These are phyloP conservation scores for Araneus ventricosus DNA, from an alignment of 1,140 invertebrate species.

Conservation along the genomic window DNA sequence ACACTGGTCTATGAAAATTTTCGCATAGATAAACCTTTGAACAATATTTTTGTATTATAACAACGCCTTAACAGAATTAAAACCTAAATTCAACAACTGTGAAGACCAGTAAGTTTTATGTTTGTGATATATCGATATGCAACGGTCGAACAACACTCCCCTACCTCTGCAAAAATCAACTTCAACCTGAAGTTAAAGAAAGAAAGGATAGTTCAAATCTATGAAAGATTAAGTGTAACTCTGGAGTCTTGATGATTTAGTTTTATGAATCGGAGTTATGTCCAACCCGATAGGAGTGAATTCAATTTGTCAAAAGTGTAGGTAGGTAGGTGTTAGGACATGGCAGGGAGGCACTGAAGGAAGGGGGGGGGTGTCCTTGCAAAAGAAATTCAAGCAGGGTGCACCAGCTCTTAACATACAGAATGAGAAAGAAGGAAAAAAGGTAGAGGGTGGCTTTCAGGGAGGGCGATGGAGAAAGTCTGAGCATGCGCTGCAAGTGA, in stretches of 20 bases:
- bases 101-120: too few relatives aligned
- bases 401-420: constrained; percentile 66
- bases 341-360: background rate
- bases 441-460: constrained; percentile 5
- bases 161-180: too few relatives aligned
- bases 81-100: too few relatives aligned
- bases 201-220: background rate
- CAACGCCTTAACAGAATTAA: too few relatives aligned
- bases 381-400: constrained; percentile 69
- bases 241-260: background rate
- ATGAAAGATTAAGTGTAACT: background rate
- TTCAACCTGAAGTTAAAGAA: background rate
- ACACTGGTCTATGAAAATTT: too few relatives aligned
- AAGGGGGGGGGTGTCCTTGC: background rate
- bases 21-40: too few relatives aligned
- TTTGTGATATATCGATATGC: too few relatives aligned
- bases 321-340: constrained; percentile 22
- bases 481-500: constrained; percentile 55
- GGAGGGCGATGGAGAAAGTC: constrained; percentile 3
- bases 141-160: too few relatives aligned
- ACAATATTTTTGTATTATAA: too few relatives aligned
- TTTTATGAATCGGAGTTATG: background rate
- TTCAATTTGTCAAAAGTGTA: constrained; percentile 31
- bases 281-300: constrained; percentile 18
- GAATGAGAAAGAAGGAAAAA: constrained; percentile 27